Evolutionary conservation across 2,113 vertebrate species (phyloP).

Genomic region (Chionomys nivalis): DNA sequence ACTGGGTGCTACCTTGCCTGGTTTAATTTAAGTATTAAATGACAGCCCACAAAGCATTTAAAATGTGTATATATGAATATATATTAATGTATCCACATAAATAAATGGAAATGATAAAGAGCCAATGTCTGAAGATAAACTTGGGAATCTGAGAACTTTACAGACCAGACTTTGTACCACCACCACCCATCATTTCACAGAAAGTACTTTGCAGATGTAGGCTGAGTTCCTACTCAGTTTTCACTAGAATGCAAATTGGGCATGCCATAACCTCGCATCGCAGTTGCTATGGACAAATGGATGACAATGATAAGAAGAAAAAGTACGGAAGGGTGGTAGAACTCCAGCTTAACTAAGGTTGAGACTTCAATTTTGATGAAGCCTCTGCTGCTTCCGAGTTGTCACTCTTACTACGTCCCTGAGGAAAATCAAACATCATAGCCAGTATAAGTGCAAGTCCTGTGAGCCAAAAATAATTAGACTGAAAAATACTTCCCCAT

Average conservation of each 20-base stretch:
- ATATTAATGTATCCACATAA: background rate
- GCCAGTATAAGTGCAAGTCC: background rate
- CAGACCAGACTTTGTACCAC: background rate
- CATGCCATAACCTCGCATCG: background rate
- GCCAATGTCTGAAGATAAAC: background rate
- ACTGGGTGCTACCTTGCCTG: background rate
- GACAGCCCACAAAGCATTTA: background rate
- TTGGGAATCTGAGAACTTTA: background rate
- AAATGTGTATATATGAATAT: background rate
- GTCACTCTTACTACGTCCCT: background rate
- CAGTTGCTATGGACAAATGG: background rate
- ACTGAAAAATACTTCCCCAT: slow-evolving; percentile 17
- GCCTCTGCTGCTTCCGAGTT: background rate
- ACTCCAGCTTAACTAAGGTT: background rate
- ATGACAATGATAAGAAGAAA: background rate
- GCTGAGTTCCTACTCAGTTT: background rate
- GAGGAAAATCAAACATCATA: background rate
- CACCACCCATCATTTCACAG: background rate
- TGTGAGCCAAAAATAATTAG: background rate
- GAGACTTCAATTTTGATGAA: background rate
- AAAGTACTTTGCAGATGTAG: background rate
- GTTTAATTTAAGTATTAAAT: background rate
- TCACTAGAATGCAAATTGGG: slow-evolving; percentile 7
- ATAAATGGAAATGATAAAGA: background rate
- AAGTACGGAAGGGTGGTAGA: background rate